Evolutionary conservation across 2,888 invertebrate genomes (phyloP), one percentile per base, ranked within the genome.

Genomic region (Itoplectis maculator): DNA sequence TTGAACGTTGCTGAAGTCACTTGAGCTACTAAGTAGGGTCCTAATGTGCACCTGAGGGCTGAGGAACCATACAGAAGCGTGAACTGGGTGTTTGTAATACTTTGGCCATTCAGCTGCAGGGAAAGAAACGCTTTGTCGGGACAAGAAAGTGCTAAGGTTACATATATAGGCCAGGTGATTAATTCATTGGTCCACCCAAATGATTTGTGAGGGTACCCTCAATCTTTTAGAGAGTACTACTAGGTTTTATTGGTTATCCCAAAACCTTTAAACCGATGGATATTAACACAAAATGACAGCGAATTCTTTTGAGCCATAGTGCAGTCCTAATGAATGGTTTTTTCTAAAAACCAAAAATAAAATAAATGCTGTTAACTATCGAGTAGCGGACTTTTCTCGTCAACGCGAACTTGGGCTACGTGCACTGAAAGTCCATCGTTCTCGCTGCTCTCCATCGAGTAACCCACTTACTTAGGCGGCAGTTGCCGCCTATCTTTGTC

Each of bases 391-490:
- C 20, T 73, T 76, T 69, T 40, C 49, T 76, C 45, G 18, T n/a
- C 13, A 7, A 13, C 37, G 37, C 29, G 51, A 75, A 79, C 76
- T 72, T 45, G 51, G 49, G 29, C 66, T 70, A 66, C 35, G 69
- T 56, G 56, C 13, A 69, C 54, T 49, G 68, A 47, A 18, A 40
- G 37, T 40, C 11, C 68, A 40, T 51, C 66, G 56, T 35, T 61
- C 40, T 47, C 66, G 63, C 72, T 70, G 37, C 40, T 47, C 65
- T 74, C 51, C 70, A 65, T 65, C 76, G 84, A 84, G 79, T 88
- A 88, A 89, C 88, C 88, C 84, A 88, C 86, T 87, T 88, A 87
- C 85, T 86, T 82, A 40, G 7, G 40, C 35, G n/a, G 42, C 18
- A 5, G 45, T 65, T 42, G 42, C 13, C 42, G 73, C n/a, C n/a